Conservation (phyloP, 2,888 invertebrate genomes). For the Eilema sororculum region DNA sequence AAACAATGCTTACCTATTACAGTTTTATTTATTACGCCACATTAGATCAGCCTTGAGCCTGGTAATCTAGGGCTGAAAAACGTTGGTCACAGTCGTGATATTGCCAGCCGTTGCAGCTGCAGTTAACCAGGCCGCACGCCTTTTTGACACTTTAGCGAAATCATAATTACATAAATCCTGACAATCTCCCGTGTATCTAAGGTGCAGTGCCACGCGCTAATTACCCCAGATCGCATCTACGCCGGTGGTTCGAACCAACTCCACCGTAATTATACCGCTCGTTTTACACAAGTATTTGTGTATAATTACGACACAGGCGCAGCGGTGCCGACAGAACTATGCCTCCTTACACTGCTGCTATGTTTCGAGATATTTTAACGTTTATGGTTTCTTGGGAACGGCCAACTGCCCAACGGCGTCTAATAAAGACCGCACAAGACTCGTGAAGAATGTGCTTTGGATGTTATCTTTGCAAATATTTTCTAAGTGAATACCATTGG, state of each 20-base stretch:
- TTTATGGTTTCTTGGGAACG: constrained; percentile 24
- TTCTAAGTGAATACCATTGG: neutral
- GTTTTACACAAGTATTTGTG: constrained; percentile 37
- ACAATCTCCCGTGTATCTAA: neutral
- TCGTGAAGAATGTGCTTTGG: neutral
- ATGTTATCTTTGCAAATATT: constrained; percentile 5
- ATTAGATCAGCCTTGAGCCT: too few relatives aligned
- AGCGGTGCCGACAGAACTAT: constrained; percentile 19
- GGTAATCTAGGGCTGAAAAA: too few relatives aligned
- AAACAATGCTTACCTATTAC: too few relatives aligned
- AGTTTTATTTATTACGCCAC: too few relatives aligned
- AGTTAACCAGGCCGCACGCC: neutral
- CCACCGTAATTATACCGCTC: constrained; percentile 16
- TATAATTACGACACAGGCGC: constrained; percentile 38
- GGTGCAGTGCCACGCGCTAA: constrained; percentile 12
- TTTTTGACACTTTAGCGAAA: neutral
- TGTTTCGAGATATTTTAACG: constrained; percentile 20
- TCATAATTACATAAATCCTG: constrained; percentile 7
- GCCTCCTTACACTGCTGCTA: constrained; percentile 9
- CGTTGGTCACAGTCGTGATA: neutral
- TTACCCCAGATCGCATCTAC: constrained; percentile 32
- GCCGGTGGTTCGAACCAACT: constrained; percentile 11
- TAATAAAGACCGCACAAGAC: constrained; percentile 15
- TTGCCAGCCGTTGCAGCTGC: neutral
- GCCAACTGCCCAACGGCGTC: neutral